Conservation (phyloP, 2,888 invertebrate genomes). For the Prionchulus punctatus region DNA sequence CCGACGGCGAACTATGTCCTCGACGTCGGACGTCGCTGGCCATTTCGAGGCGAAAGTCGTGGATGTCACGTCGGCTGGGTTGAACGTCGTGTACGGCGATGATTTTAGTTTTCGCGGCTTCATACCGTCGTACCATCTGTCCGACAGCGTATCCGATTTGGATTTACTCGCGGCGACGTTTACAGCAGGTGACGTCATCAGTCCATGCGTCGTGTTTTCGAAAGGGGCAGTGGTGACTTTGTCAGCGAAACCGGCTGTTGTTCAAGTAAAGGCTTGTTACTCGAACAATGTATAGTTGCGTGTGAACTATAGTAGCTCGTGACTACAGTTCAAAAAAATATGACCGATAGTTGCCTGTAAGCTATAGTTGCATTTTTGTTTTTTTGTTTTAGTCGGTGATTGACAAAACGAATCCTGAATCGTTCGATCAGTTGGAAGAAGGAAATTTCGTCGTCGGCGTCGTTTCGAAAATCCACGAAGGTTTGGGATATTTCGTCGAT, state of each 20-base stretch:
- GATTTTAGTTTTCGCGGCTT: no score
- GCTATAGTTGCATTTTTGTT: no score
- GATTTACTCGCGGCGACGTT: not conserved
- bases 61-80: no score
- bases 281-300: no score
- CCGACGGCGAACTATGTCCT: no score
- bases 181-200: not conserved
- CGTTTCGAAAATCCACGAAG: not conserved
- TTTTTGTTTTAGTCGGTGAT: not conserved
- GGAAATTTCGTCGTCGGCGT: not conserved
- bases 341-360: no score
- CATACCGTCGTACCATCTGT: not conserved
- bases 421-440: not conserved
- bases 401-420: not conserved
- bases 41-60: no score
- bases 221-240: not conserved
- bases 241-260: not conserved
- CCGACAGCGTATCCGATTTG: not conserved
- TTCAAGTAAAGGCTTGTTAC: no score
- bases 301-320: no score
- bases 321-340: no score
- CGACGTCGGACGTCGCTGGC: no score
- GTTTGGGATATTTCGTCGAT: conserved; percentile 8
- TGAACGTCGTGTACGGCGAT: no score
- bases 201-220: not conserved